Base-by-base conservation (phyloP, 2,888 invertebrate genomes). In the Dexiosoma caninum region DNA sequence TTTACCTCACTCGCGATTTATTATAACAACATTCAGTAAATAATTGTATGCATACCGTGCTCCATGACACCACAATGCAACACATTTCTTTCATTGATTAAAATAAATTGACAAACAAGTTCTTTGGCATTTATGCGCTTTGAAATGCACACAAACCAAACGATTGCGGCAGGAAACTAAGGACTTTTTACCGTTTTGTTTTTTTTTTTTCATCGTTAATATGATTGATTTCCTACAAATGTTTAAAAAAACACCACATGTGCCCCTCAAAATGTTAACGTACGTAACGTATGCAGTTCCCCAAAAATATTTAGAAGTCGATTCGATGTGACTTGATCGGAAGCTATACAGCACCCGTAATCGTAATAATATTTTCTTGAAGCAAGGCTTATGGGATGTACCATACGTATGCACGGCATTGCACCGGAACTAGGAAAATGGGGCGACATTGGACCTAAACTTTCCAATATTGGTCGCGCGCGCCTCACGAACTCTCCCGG, bases 211-310 rank as follows among this genome's bases (percentile, higher is more conserved):
- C 46, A 35, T 51, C 14, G n/a, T 64, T 69, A 69, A 57, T 19
- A 78, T 79, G 74, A 75, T 79, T 75, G 74, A 79, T 79, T 69
- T 74, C 23, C 21, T 67, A 49, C 37, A 57, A 49, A 32, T 23
- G 14, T 59, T 59, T 23, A n/a, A n/a, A n/a, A n/a, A 40, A 14
- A 21, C n/a, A 53, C 16, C 32, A 21, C 42, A 57, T 10, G 16
- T 12, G n/a, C n/a, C 42, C 9, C 2, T 37, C 14, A 37, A 8
- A 16, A 30, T 12, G 42, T 7, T 10, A 37, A 12, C 5, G n/a
- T 44, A n/a, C 16, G 0, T 6, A 14, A 12, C n/a, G n/a, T n/a
- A n/a, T n/a, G n/a, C n/a, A n/a, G n/a, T n/a, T n/a, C n/a, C n/a
- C n/a, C n/a, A n/a, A n/a, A n/a, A n/a, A n/a, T n/a, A n/a, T n/a